Base-by-base conservation (phyloP, 1,140 invertebrate species). In the Dendroctonus valens region DNA sequence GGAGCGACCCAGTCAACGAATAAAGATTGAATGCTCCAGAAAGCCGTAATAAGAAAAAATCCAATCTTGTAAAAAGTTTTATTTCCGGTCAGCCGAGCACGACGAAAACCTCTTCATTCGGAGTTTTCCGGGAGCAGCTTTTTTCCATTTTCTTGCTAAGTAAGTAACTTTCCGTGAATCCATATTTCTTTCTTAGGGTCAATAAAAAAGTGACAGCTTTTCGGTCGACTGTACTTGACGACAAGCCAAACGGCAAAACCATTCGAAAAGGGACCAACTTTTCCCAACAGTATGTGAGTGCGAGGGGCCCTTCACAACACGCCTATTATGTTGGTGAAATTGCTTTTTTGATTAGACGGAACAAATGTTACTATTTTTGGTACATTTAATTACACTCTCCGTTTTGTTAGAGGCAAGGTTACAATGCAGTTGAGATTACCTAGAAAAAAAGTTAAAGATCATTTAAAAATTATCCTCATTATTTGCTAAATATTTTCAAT, bases 181-280 rank as follows among this genome's bases (percentile, higher is more conserved):
- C 58, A 67, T 67, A 67, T 67, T 67, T 67, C 65, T 67, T 67
- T 67, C 65, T 61, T 59, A 51, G 59, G 65, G 65, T 67, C 65
- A 67, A 67, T 67, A 67, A 67, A 60, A 66, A 67, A 67, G 52
- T 61, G 59, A 55, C 65, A 60, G 65, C 55, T 59, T 59, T 59
- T 59, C 51, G 60, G 66, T 63, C 59, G 59, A 53, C 59, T 68
- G 66, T 68, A 65, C 55, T 64, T 54, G 61, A 54, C 63, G 58
- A 70, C 67, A 70, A 53, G 67, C 48, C 60, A 66, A 70, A 70
- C 60, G 67, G 69, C 63, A 48, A 69, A 70, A 70, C 65, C 69
- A 64, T 59, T 70, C 67, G 65, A 61, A 61, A 61, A 67, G 51
- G 64, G 57, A 41, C 48, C 48, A 66, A 65, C 53, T 65, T 66